These are phyloP conservation scores for Cecidostiba fungosa DNA, from an alignment of 2,888 invertebrate genomes.

Conservation along the genomic window DNA sequence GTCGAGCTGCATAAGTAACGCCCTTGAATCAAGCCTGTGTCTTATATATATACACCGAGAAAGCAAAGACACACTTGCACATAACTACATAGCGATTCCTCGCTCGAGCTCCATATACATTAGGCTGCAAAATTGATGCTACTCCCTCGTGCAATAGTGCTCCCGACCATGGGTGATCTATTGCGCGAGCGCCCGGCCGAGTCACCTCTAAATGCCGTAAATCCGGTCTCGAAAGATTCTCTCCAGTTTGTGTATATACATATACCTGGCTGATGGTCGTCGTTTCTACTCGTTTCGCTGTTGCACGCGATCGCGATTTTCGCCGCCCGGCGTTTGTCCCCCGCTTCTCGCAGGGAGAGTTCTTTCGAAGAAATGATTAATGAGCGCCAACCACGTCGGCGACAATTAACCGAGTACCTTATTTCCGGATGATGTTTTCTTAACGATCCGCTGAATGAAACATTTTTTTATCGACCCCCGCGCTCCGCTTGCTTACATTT, in stretches of 20 bases:
- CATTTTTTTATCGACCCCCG: neutral
- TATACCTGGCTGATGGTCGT: neutral
- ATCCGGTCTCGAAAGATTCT: conserved; percentile 16
- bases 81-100: neutral
- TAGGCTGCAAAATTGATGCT: conserved; percentile 1
- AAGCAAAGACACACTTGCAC: neutral
- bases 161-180: neutral
- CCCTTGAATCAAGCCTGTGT: too few relatives aligned
- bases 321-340: neutral
- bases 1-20: neutral
- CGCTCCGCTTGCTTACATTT: neutral
- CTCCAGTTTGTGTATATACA: neutral
- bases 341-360: neutral
- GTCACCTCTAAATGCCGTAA: conserved; percentile 23
- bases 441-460: conserved; percentile 2
- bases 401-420: conserved; percentile 13
- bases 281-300: neutral
- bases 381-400: neutral
- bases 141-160: neutral
- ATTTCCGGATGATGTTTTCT: conserved; percentile 13
- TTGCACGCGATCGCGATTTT: conserved; percentile 8
- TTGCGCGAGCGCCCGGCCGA: conserved; percentile 13
- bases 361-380: neutral
- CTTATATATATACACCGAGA: neutral
- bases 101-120: neutral